phyloP scores from a whole-genome alignment of 1,140 invertebrate genomes.

The Diprion similis region DNA sequence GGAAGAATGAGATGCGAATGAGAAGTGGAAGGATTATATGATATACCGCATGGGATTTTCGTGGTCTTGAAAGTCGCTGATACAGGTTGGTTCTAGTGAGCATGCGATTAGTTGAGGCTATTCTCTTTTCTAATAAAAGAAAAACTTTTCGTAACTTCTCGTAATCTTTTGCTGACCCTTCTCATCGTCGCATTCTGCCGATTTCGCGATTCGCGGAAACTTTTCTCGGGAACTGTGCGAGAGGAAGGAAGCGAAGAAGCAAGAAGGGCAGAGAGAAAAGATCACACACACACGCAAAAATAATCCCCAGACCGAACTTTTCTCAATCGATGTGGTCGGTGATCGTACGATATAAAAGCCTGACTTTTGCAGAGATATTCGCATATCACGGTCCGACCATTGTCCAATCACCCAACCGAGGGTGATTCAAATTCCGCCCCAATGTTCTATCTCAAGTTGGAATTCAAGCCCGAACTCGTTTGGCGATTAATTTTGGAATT shows the following conservation, averaged over 20 bases:
- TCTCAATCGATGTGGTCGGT: background rate
- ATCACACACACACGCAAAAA: background rate
- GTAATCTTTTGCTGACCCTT: background rate
- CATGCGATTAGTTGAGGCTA: background rate
- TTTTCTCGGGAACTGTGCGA: background rate
- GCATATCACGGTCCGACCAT: too few relatives aligned
- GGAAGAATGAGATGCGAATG: too few relatives aligned
- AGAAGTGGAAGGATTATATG: too few relatives aligned
- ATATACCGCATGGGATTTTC: too few relatives aligned
- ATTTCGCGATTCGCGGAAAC: background rate
- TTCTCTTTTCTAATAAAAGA: background rate
- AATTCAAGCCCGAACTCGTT: too few relatives aligned
- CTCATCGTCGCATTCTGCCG: background rate
- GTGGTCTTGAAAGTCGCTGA: too few relatives aligned
- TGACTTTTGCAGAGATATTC: background rate
- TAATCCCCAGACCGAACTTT: background rate
- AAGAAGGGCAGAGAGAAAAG: too few relatives aligned
- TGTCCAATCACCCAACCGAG: too few relatives aligned
- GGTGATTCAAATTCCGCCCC: too few relatives aligned
- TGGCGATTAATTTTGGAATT: too few relatives aligned
- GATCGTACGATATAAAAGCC: background rate
- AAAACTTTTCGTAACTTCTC: background rate
- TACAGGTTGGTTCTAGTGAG: background rate
- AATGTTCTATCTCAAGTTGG: too few relatives aligned
- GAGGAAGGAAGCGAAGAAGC: background rate